phyloP scores from a whole-genome alignment of 2,888 invertebrate species.

The Agrochola macilenta region DNA sequence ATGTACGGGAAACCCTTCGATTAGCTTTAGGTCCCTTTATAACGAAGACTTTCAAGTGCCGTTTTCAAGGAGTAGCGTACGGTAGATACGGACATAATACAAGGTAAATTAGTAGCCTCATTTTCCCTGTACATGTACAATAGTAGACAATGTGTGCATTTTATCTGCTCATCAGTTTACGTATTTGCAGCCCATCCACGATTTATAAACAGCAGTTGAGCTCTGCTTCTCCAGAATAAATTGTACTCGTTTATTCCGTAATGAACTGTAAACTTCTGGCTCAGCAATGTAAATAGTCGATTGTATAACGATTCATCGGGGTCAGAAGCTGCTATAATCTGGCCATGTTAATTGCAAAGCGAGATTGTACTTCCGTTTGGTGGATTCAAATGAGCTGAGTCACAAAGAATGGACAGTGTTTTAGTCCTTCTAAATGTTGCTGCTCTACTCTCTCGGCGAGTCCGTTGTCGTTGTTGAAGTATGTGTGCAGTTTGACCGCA shows the following conservation, averaged over 20 bases:
- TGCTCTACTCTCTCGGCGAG: slow-evolving; percentile 61
- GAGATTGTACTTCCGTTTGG: slow-evolving; percentile 45
- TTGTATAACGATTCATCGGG: slow-evolving; percentile 63
- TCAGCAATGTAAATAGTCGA: slow-evolving; percentile 65
- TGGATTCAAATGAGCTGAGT: slow-evolving; percentile 54
- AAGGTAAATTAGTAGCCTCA: background rate
- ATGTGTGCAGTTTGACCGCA: slow-evolving; percentile 76
- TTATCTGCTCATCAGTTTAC: slow-evolving; percentile 6
- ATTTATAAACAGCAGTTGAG: slow-evolving; percentile 31
- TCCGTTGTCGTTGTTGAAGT: slow-evolving; percentile 64
- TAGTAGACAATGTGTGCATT: background rate
- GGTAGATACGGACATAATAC: background rate
- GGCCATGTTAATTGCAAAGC: slow-evolving; percentile 33
- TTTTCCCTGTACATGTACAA: background rate
- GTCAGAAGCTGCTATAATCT: slow-evolving; percentile 61
- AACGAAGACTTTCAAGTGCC: slow-evolving; percentile 80
- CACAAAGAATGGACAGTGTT: slow-evolving; percentile 40
- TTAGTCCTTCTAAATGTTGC: slow-evolving; percentile 54
- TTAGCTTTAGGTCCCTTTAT: slow-evolving; percentile 79
- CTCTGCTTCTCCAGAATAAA: slow-evolving; percentile 59
- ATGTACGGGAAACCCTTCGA: slow-evolving; percentile 84
- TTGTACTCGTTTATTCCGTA: slow-evolving; percentile 67
- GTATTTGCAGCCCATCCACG: slow-evolving; percentile 14
- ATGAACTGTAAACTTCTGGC: slow-evolving; percentile 69
- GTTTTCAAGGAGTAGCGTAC: slow-evolving; percentile 49